Conservation (phyloP, 2,797 vertebrate species). For the Spinibarbus caldwelli region DNA sequence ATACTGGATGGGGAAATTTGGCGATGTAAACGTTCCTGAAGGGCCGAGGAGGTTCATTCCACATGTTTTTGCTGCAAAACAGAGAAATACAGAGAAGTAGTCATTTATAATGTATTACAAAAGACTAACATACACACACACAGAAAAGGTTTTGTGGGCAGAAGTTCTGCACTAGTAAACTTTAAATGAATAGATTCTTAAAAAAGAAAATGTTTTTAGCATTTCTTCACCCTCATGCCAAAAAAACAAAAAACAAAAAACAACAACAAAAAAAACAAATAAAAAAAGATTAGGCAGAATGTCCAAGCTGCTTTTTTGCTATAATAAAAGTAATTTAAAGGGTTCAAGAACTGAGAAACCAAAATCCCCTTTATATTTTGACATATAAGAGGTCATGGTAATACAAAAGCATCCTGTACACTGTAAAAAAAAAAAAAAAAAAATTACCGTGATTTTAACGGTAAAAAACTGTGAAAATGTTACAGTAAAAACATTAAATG, state of each 20-base stretch:
- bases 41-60: constrained; percentile 95
- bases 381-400: no score
- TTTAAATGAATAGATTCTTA: neutral
- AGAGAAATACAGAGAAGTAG: neutral
- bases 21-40: constrained; percentile 92
- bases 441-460: no score
- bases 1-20: constrained; percentile 97
- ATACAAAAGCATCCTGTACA: no score
- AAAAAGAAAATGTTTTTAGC: neutral
- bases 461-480: no score
- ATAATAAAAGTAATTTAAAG: neutral
- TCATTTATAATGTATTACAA: neutral
- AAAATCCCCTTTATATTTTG: no score
- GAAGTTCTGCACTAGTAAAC: neutral
- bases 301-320: neutral
- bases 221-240: neutral
- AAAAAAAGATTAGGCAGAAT: neutral
- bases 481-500: no score
- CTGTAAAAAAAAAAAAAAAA: no score
- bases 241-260: no score
- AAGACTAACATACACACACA: neutral
- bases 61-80: constrained; percentile 89
- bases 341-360: no score
- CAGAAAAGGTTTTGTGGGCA: neutral
- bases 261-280: no score